phyloP scores from a whole-genome alignment of 2,113 vertebrate genomes.

The Hystrix brachyura region DNA sequence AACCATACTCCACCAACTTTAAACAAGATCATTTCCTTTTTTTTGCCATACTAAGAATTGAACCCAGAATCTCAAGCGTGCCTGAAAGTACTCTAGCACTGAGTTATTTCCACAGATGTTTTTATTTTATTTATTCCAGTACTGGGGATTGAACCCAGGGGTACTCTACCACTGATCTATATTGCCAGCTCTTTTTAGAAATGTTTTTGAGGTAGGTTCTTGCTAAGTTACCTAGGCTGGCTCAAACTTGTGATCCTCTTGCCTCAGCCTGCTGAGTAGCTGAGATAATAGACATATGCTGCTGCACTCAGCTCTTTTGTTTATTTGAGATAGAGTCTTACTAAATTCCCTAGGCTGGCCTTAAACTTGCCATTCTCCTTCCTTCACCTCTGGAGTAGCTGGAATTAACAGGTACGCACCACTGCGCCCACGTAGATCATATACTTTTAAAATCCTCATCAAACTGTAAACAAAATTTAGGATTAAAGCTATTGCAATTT shows the following conservation, averaged over 20 bases:
- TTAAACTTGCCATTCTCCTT: background rate
- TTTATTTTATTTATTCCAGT: background rate
- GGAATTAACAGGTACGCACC: background rate
- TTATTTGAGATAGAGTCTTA: background rate
- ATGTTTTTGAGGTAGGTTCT: background rate
- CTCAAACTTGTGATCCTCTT: background rate
- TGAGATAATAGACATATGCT: background rate
- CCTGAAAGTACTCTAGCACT: background rate
- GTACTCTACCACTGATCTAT: background rate
- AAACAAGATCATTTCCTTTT: background rate
- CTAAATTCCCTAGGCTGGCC: background rate
- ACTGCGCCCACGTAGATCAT: background rate
- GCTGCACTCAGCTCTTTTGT: background rate
- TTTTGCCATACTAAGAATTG: background rate
- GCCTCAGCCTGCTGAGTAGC: background rate
- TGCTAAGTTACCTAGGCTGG: background rate
- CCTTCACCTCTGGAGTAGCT: background rate
- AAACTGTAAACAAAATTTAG: background rate
- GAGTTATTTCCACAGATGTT: background rate
- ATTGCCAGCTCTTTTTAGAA: background rate
- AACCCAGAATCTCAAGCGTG: background rate
- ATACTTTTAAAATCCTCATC: constrained; percentile 25
- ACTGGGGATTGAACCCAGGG: background rate
- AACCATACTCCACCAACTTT: background rate
- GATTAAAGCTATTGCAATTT: background rate